A percentile compares a stretch with the other conserved stretches of the same genome.
Conservation (phyloP, 2,888 invertebrate genomes). For the Drosophila kuntzei region DNA sequence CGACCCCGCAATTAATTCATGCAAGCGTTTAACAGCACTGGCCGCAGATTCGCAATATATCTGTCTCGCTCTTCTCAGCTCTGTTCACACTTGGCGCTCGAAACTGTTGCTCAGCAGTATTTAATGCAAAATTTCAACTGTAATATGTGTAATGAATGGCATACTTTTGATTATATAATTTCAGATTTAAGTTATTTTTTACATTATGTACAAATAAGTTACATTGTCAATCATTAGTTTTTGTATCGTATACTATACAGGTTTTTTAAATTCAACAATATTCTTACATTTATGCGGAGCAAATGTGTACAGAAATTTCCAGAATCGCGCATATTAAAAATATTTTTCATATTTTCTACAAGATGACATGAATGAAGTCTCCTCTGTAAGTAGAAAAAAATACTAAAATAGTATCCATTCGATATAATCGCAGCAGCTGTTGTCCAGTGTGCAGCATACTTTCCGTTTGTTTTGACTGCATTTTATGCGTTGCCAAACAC, state of each 20-base stretch:
- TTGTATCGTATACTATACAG: background rate
- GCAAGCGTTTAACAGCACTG: conserved; percentile 63
- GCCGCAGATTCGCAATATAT: conserved; percentile 54
- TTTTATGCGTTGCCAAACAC: conserved; percentile 47
- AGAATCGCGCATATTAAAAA: too few species aligned
- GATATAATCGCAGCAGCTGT: conserved; percentile 35
- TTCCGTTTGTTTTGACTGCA: conserved; percentile 59
- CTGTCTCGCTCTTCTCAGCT: conserved; percentile 39
- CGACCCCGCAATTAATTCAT: conserved; percentile 63
- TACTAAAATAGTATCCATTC: conserved; percentile 4
- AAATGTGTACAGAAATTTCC: too few species aligned
- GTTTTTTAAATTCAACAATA: background rate
- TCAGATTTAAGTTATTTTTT: background rate
- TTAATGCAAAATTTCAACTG: background rate
- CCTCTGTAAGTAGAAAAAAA: background rate
- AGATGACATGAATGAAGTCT: background rate
- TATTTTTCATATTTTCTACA: too few species aligned
- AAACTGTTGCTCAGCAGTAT: conserved; percentile 36
- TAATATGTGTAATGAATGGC: background rate
- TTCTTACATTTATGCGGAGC: too few species aligned
- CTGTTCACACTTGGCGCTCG: conserved; percentile 47
- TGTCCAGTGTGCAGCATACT: conserved; percentile 23
- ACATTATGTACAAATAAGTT: background rate
- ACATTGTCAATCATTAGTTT: background rate
- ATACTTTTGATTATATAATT: background rate